phyloP scores from a whole-genome alignment of 2,888 invertebrate species.

The Subacronicta megacephala region DNA sequence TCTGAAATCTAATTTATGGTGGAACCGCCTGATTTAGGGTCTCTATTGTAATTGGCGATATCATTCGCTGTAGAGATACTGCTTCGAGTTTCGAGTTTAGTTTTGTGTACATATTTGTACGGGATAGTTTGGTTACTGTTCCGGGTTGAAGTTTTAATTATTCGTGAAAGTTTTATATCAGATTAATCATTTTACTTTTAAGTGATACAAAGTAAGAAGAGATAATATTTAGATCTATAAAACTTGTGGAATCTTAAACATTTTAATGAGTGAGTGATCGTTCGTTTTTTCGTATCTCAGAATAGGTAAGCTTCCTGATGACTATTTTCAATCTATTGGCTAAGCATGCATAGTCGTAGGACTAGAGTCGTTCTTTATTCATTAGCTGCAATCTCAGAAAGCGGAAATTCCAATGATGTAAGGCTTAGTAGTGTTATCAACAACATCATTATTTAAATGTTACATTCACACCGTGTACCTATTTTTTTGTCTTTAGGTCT shows the following conservation, averaged over 20 bases:
- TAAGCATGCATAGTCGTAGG: constrained; percentile 41
- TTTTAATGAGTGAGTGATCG: constrained; percentile 8
- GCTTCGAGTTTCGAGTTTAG: constrained; percentile 72
- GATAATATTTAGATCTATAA: constrained; percentile 14
- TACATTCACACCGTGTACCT: too few relatives aligned
- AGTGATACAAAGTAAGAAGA: constrained; percentile 9
- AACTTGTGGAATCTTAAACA: neutral
- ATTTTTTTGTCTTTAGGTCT: too few relatives aligned
- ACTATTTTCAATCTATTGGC: constrained; percentile 44
- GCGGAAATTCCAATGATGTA: constrained; percentile 63
- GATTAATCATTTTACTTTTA: constrained; percentile 34
- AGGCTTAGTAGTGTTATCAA: constrained; percentile 21
- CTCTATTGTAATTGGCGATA: constrained; percentile 84
- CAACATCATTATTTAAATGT: constrained; percentile 6
- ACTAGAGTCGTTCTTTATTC: constrained; percentile 65
- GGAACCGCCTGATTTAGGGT: constrained; percentile 80
- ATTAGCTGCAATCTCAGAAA: constrained; percentile 70
- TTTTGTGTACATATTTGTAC: constrained; percentile 70
- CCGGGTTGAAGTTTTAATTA: constrained; percentile 48
- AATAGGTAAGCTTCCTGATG: constrained; percentile 43
- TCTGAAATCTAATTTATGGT: constrained; percentile 85
- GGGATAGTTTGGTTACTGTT: constrained; percentile 62
- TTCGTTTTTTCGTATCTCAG: constrained; percentile 1
- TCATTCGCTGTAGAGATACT: constrained; percentile 74
- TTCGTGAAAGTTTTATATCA: constrained; percentile 43